A percentile compares a stretch with the other conserved stretches of the same genome.
phyloP scores from a whole-genome alignment of 37 sponge, comb jelly and placozoan species.

The Eunapius fragilis region DNA sequence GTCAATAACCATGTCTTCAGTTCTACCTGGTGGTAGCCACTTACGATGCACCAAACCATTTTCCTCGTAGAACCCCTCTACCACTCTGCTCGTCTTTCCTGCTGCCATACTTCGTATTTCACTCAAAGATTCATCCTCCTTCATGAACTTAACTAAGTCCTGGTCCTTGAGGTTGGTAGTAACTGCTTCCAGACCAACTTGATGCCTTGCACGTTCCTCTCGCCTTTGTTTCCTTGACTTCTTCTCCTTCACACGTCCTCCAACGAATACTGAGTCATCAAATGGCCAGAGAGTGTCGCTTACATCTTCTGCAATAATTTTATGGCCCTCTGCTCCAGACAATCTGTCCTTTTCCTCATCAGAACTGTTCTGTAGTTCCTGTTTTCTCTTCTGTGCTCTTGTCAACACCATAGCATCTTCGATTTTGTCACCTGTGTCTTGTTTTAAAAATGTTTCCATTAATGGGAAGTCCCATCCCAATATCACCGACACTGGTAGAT shows the following conservation, averaged over 20 bases:
- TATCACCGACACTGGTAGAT: conserved; percentile 30
- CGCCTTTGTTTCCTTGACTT: neutral
- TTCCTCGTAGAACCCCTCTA: neutral
- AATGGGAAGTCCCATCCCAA: conserved; percentile 45
- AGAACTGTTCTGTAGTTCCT: neutral
- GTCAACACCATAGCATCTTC: conserved; percentile 22
- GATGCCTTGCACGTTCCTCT: neutral
- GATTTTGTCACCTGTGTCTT: neutral
- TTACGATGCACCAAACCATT: neutral
- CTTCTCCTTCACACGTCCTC: neutral
- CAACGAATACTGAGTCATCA: neutral
- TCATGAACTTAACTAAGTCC: neutral
- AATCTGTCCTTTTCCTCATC: neutral
- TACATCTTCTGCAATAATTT: neutral
- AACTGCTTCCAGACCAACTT: neutral
- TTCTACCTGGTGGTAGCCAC: neutral
- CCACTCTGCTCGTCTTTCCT: neutral
- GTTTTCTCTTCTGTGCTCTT: conserved; percentile 9
- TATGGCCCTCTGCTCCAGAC: conserved; percentile 9
- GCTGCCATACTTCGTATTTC: neutral
- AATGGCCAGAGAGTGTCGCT: neutral
- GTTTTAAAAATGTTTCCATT: neutral
- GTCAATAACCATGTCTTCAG: conserved; percentile 3
- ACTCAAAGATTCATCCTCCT: neutral
- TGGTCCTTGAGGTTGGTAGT: neutral